Conservation (phyloP, 1,140 invertebrate genomes). For the Eciton burchellii region DNA sequence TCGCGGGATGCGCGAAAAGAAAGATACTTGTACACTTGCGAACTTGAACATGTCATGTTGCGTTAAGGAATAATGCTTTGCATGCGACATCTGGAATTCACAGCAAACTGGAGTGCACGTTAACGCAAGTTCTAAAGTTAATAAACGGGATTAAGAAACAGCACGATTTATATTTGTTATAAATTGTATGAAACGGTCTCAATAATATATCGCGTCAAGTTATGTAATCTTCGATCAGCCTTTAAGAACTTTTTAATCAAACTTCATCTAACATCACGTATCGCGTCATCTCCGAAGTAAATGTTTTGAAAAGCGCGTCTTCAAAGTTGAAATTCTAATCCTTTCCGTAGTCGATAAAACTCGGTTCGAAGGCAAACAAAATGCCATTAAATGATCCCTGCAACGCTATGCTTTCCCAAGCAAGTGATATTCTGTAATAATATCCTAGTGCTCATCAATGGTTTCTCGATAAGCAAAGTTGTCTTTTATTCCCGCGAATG, state of each 20-base stretch:
- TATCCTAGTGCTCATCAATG: constrained; percentile 1
- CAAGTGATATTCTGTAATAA: constrained; percentile 25
- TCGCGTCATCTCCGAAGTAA: background rate
- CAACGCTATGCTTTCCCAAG: constrained; percentile 34
- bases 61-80: constrained; percentile 26
- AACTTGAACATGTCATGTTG: background rate
- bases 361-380: constrained; percentile 9
- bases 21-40: background rate
- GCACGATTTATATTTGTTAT: background rate
- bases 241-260: background rate
- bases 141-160: constrained; percentile 8
- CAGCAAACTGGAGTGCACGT: constrained; percentile 26
- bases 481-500: constrained; percentile 6
- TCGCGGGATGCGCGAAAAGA: constrained; percentile 4
- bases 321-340: background rate
- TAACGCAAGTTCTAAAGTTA: constrained; percentile 37
- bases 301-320: background rate
- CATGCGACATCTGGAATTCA: constrained; percentile 29
- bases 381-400: constrained; percentile 6
- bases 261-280: background rate
- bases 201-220: background rate
- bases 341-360: background rate
- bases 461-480: constrained; percentile 39
- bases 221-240: background rate
- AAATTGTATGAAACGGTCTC: background rate